Percentiles rank a stretch among this genome's conserved stretches.
Evolutionary conservation across 1,140 invertebrate species (phyloP).

Genomic region (Trichonephila inaurata): DNA sequence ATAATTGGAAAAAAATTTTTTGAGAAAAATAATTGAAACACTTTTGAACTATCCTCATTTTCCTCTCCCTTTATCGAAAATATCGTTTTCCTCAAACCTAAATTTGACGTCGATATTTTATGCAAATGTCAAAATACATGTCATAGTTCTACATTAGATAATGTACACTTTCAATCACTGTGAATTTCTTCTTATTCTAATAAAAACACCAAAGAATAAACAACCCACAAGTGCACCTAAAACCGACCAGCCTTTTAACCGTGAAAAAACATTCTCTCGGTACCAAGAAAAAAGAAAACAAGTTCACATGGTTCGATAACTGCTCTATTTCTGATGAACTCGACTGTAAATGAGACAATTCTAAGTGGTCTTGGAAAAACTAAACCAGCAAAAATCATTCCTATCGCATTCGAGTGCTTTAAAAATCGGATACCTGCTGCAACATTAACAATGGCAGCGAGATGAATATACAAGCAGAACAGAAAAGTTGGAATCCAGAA

Average conservation of each 20-base stretch:
- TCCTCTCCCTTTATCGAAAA: no score
- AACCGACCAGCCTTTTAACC: not conserved
- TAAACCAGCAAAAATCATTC: not conserved
- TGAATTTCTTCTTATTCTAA: not conserved
- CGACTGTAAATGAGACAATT: not conserved
- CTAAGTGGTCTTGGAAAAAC: not conserved
- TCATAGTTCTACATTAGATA: no score
- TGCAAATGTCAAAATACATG: no score
- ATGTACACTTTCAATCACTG: no score
- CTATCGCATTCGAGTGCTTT: not conserved
- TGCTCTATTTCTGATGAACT: constrained; percentile 27
- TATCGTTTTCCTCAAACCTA: no score
- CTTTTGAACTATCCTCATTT: no score
- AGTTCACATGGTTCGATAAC: constrained; percentile 52
- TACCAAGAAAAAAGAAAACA: not conserved
- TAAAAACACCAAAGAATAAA: not conserved
- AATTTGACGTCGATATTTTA: no score
- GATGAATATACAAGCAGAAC: not conserved
- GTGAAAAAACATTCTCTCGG: not conserved
- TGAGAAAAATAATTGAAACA: no score
- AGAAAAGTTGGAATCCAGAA: constrained; percentile 22
- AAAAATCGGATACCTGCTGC: not conserved
- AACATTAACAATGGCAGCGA: not conserved
- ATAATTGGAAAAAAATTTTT: no score
- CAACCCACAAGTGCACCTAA: not conserved